Conservation (phyloP, 2,888 invertebrate species). For the Campopleginae sp. region DNA sequence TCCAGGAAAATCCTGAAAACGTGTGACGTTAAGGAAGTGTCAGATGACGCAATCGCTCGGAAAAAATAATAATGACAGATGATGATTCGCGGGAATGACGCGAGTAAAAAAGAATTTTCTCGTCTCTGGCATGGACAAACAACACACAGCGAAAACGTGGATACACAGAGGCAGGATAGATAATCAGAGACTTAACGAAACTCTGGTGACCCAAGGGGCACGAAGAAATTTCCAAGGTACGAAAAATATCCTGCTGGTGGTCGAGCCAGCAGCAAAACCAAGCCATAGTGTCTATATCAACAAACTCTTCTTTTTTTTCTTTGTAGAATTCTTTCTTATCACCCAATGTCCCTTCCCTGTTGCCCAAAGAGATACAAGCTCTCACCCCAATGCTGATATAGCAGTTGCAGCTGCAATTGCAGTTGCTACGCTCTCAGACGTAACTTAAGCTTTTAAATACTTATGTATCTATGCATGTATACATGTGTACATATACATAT, state of each 20-base stretch:
- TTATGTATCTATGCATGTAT: slow-evolving; percentile 4
- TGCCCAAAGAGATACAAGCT: slow-evolving; percentile 24
- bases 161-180: neutral
- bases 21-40: too few relatives aligned
- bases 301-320: neutral
- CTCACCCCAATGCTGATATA: slow-evolving; percentile 26
- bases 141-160: neutral
- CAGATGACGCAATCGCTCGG: too few relatives aligned
- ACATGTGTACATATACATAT: neutral
- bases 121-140: neutral
- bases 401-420: slow-evolving; percentile 28
- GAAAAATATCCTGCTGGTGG: neutral
- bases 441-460: slow-evolving; percentile 32
- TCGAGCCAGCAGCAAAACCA: slow-evolving; percentile 11
- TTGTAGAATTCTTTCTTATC: neutral
- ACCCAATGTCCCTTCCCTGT: neutral
- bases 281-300: slow-evolving; percentile 19
- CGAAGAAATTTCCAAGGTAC: slow-evolving; percentile 6
- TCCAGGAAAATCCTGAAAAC: too few relatives aligned
- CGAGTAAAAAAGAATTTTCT: neutral
- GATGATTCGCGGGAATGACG: too few relatives aligned
- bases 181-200: slow-evolving; percentile 24
- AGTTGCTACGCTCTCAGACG: slow-evolving; percentile 28
- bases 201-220: slow-evolving; percentile 16
- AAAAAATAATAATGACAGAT: too few relatives aligned